These are phyloP conservation scores for Pterocles orientalis DNA, from an alignment of 2,113 vertebrate genomes.

Conservation along the genomic window DNA sequence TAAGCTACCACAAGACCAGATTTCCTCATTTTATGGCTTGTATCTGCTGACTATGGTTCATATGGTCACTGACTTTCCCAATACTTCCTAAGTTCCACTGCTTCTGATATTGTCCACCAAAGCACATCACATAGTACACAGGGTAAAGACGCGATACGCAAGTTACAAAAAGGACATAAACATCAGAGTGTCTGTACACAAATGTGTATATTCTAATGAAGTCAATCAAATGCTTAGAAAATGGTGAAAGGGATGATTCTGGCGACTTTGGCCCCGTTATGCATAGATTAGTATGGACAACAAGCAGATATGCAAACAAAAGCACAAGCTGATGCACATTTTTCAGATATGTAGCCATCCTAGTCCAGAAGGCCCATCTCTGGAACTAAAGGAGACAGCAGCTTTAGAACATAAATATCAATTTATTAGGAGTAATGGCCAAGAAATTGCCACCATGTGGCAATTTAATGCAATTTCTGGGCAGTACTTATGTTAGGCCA, in stretches of 20 bases:
- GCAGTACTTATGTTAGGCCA: not conserved
- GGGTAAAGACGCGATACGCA: not conserved
- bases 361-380: not conserved
- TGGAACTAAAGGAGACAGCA: not conserved
- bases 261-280: not conserved
- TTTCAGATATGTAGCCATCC: not conserved
- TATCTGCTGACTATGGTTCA: conserved; percentile 40
- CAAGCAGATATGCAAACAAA: not conserved
- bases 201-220: not conserved
- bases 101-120: not conserved
- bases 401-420: not conserved
- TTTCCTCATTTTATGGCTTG: conserved; percentile 42
- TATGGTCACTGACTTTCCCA: not conserved
- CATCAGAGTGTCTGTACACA: not conserved
- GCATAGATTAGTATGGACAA: not conserved
- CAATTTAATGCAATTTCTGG: not conserved
- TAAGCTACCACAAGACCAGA: not conserved
- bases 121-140: too few relatives aligned
- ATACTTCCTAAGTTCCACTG: not conserved
- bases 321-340: not conserved
- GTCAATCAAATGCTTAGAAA: not conserved
- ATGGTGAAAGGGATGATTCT: not conserved
- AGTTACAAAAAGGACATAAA: not conserved
- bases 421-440: not conserved
- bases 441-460: conserved; percentile 50